Evolutionary conservation across 1,140 invertebrate genomes (phyloP), one percentile per base, ranked within the genome.

Genomic region (Pogonomyrmex californicus): DNA sequence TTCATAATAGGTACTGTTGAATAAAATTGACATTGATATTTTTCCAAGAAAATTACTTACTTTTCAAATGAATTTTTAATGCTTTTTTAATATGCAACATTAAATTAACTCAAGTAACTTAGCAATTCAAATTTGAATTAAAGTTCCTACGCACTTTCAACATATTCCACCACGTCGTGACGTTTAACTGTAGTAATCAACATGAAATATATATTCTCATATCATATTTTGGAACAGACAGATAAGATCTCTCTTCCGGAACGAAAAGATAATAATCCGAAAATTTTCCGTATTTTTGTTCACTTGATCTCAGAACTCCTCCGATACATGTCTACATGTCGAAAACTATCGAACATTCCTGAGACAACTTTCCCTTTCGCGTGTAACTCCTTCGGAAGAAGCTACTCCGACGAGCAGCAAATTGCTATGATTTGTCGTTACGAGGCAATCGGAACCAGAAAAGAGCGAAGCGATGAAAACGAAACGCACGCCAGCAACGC

Each of bases 381-480:
- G 38, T 47, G 44, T 12, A 51, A 36, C 44, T 79, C n/a, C 5
- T 38, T 51, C 17, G 33, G 7, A 66, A 36, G 12, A 79, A 68
- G 44, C 30, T 33, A 60, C 51, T 71, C 58, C 4, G 17, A 47
- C 17, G 9, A 44, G 5, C 17, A 7, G 36, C 33, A 10, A 33
- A 56, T 44, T 14, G 7, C 23, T 17, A 1, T 44, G 38, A 44
- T 17, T 30, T 56, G 23, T 75, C 36, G 36, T 23, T 33, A 12
- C 44, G 33, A 41, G 5, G 38, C 47, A 38, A 23, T 14, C 23
- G 49, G 44, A 41, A 75, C 10, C 17, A 14, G 7, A 14, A 47
- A 47, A 33, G 30, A 14, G 17, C n/a, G 36, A 68, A 49, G 23
- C 70, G 65, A 36, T 23, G 71, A 47, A 82, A 68, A 79, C 75